Conservation (phyloP, 2,888 invertebrate species). For the Autographa pulchrina region DNA sequence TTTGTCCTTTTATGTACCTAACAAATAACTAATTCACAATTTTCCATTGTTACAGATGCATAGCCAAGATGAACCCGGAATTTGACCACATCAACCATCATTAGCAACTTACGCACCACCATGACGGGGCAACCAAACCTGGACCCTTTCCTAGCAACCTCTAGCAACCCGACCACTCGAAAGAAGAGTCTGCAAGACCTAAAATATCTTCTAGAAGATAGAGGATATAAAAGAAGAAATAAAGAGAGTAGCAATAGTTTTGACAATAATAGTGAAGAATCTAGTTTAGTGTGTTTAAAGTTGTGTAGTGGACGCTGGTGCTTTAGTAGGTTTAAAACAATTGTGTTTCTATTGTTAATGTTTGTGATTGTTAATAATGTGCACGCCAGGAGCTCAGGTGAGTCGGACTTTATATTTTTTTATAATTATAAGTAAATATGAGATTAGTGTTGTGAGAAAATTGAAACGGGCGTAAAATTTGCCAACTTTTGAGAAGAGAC, state of each 20-base stretch:
- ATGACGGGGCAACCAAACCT: constrained; percentile 70
- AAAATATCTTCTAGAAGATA: constrained; percentile 84
- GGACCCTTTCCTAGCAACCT: constrained; percentile 65
- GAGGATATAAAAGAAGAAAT: constrained; percentile 68
- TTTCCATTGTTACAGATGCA: constrained; percentile 82
- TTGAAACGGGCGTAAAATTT: too few species aligned
- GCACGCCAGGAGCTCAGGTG: constrained; percentile 85
- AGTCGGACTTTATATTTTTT: constrained; percentile 58
- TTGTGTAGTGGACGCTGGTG: constrained; percentile 77
- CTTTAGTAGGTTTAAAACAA: constrained; percentile 81
- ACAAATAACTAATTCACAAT: background rate
- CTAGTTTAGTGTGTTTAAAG: constrained; percentile 69
- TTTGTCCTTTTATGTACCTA: too few species aligned
- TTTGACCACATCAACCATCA: constrained; percentile 75
- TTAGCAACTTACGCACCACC: constrained; percentile 58
- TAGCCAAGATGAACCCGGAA: constrained; percentile 77
- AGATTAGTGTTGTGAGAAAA: too few species aligned
- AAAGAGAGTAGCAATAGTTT: constrained; percentile 73
- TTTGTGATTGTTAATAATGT: constrained; percentile 75
- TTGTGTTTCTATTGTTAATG: constrained; percentile 81
- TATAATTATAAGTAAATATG: background rate
- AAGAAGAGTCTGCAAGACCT: constrained; percentile 81
- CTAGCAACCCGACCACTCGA: constrained; percentile 78
- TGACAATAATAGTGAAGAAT: constrained; percentile 72
- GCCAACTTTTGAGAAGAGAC: too few species aligned